phyloP scores from a whole-genome alignment of 1,140 invertebrate species.

The Condylostylus longicornis region DNA sequence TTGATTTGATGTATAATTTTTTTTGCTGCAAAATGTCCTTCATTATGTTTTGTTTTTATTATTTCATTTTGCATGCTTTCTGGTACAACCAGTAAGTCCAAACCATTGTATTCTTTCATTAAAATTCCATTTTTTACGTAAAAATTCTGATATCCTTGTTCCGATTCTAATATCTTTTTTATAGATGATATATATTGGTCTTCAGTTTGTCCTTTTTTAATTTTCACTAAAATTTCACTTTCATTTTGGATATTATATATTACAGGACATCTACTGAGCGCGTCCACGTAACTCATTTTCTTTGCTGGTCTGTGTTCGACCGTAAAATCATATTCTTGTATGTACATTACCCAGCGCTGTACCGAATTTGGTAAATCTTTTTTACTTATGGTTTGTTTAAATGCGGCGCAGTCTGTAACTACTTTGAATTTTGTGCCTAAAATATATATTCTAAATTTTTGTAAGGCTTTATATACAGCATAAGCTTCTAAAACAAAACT shows the following conservation, averaged over 20 bases:
- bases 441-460: slow-evolving; percentile 22
- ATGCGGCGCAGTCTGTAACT: slow-evolving; percentile 26
- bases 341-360: slow-evolving; percentile 24
- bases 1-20: slow-evolving; percentile 3
- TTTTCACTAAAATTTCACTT: slow-evolving; percentile 1
- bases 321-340: slow-evolving; percentile 29
- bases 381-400: slow-evolving; percentile 25
- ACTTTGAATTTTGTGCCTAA: slow-evolving; percentile 23
- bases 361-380: slow-evolving; percentile 20
- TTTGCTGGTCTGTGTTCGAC: slow-evolving; percentile 27
- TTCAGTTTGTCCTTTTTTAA: slow-evolving; percentile 2
- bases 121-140: background rate
- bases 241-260: background rate
- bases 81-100: slow-evolving; percentile 3
- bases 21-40: slow-evolving; percentile 1
- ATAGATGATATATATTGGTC: slow-evolving; percentile 6
- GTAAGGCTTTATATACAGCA: slow-evolving; percentile 20
- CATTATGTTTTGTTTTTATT: slow-evolving; percentile 2
- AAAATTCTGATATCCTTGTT: background rate
- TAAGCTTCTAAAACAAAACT: slow-evolving; percentile 12
- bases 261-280: slow-evolving; percentile 22
- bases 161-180: background rate
- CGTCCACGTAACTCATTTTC: slow-evolving; percentile 23
- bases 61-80: slow-evolving; percentile 4
- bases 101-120: background rate